Percentiles rank a stretch among this genome's conserved stretches.
Evolutionary conservation across 2,888 invertebrate species (phyloP).

Genomic region (Metallyticus violacea): DNA sequence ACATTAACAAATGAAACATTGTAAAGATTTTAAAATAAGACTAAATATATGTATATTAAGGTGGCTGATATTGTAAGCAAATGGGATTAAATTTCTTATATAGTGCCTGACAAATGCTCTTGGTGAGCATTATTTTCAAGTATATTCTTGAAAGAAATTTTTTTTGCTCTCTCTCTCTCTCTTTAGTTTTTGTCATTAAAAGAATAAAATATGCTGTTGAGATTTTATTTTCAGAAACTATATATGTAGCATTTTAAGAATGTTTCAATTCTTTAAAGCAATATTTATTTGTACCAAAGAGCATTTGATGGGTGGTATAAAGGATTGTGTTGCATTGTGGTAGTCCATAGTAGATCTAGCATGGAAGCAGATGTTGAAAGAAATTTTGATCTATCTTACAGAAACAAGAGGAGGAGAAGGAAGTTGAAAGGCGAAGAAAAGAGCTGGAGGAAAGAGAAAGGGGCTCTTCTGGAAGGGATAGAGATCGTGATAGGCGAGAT

Average conservation of each 20-base stretch:
- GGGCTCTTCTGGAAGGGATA: conserved; percentile 27
- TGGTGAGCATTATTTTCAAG: neutral
- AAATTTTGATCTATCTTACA: conserved; percentile 50
- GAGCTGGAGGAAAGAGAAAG: conserved; percentile 47
- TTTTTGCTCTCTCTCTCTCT: no score
- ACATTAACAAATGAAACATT: no score
- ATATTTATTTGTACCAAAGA: neutral
- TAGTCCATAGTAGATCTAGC: neutral
- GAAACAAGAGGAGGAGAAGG: conserved; percentile 74
- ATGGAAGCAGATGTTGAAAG: neutral
- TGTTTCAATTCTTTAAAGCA: no score
- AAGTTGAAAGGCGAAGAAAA: conserved; percentile 54
- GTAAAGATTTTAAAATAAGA: no score
- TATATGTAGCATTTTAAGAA: neutral
- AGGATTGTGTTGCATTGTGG: neutral
- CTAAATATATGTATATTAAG: neutral
- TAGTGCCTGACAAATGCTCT: neutral
- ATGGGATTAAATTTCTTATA: neutral
- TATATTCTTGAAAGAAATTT: neutral
- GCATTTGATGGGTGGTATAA: neutral
- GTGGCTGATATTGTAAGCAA: neutral
- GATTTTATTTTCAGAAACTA: neutral
- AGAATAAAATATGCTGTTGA: neutral
- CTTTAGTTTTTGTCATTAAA: neutral
- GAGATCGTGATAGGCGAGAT: conserved; percentile 42